A percentile compares a stretch with the other conserved stretches of the same genome.
phyloP scores from a whole-genome alignment of 2,797 vertebrate genomes.

The Falco concolor region DNA sequence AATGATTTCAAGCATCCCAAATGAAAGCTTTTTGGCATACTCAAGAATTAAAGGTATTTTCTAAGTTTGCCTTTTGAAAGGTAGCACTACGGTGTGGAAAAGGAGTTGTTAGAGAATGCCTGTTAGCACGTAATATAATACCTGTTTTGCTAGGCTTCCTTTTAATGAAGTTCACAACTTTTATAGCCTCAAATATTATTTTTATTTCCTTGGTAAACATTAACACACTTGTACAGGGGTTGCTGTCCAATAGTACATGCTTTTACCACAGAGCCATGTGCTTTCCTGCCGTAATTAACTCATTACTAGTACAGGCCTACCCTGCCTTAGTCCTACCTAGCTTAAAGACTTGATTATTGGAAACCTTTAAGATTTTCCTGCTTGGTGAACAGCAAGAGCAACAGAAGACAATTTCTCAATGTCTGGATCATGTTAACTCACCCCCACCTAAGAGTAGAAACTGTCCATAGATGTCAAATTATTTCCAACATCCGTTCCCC shows the following conservation, averaged over 20 bases:
- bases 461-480: not conserved
- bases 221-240: not conserved
- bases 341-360: not conserved
- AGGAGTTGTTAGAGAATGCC: not conserved
- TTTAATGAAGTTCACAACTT: not conserved
- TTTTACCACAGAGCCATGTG: not conserved
- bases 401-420: not conserved
- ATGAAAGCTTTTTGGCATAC: not conserved
- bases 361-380: not conserved
- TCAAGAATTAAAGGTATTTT: not conserved
- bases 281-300: not conserved
- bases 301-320: not conserved
- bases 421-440: not conserved
- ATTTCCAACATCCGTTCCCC: not conserved
- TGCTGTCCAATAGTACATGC: not conserved
- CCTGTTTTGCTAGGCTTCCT: not conserved
- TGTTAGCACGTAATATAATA: accelerated
- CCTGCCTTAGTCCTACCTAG: not conserved
- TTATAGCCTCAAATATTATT: not conserved
- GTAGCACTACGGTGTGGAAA: not conserved
- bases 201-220: not conserved
- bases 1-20: not conserved
- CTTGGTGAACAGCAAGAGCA: not conserved
- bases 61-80: not conserved
- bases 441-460: not conserved